Evolutionary conservation across 2,797 vertebrate genomes (phyloP).

Genomic region (Cichlasoma orientale): DNA sequence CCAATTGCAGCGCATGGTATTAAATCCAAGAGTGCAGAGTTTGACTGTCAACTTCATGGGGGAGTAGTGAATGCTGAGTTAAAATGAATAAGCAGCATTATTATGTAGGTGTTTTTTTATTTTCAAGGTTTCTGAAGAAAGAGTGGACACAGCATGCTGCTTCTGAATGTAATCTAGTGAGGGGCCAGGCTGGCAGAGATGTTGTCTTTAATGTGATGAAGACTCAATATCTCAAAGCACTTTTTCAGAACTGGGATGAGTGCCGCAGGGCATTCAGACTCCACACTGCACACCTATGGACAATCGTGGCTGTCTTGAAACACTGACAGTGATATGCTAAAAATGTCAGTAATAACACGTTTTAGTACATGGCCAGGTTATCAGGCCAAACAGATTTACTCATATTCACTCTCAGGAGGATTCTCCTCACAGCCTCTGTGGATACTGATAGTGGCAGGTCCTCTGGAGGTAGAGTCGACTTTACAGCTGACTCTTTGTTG

Average conservation of each 20-base stretch:
- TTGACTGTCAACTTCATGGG: neutral
- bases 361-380: neutral
- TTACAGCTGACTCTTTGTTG: constrained; percentile 1
- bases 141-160: neutral
- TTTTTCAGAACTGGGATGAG: neutral
- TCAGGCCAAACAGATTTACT: neutral
- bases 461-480: constrained; percentile 1
- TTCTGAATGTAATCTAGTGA: neutral
- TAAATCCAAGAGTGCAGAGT: neutral
- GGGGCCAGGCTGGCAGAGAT: neutral
- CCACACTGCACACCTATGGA: neutral
- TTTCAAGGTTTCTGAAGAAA: neutral
- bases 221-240: neutral
- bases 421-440: neutral
- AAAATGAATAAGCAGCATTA: neutral
- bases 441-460: neutral
- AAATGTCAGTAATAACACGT: neutral
- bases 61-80: neutral
- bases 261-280: neutral
- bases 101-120: neutral
- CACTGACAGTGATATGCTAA: neutral
- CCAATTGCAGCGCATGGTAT: neutral
- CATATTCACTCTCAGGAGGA: constrained; percentile 1
- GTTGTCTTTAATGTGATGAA: neutral
- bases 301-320: neutral